Percentiles rank a stretch among this genome's conserved stretches.
phyloP scores from a whole-genome alignment of 2,888 invertebrate genomes.

The Sphaeridia pumilis region DNA sequence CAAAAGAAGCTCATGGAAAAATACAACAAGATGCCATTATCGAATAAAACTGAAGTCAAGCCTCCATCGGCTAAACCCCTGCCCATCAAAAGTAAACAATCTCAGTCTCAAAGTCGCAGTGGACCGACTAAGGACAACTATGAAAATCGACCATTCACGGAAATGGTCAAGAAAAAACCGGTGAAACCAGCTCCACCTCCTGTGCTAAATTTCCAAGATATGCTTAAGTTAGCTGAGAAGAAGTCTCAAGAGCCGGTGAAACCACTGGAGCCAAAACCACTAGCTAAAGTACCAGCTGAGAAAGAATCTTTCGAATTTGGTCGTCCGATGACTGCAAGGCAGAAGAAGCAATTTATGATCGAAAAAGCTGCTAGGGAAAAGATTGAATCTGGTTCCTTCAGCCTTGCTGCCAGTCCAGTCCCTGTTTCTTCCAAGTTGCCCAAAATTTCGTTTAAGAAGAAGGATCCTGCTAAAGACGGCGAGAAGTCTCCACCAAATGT shows the following conservation, averaged over 20 bases:
- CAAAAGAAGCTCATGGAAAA: slow-evolving; percentile 78
- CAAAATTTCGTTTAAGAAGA: too few relatives aligned
- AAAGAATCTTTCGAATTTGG: slow-evolving; percentile 45
- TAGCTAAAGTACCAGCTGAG: too few relatives aligned
- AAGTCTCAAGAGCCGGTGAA: slow-evolving; percentile 26
- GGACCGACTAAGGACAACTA: too few relatives aligned
- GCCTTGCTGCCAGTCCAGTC: slow-evolving; percentile 13
- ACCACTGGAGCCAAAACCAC: slow-evolving; percentile 7
- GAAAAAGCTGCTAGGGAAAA: too few relatives aligned
- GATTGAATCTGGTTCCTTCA: too few relatives aligned
- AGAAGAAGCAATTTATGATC: slow-evolving; percentile 60
- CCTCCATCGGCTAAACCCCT: slow-evolving; percentile 8
- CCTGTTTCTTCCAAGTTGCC: background rate
- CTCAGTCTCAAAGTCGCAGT: too few relatives aligned
- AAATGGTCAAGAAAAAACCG: slow-evolving; percentile 46
- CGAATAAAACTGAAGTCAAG: too few relatives aligned
- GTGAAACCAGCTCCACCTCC: slow-evolving; percentile 41
- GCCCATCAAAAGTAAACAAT: slow-evolving; percentile 36
- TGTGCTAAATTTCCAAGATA: slow-evolving; percentile 64
- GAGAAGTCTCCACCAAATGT: too few relatives aligned
- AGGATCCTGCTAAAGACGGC: too few relatives aligned
- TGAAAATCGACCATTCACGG: slow-evolving; percentile 17
- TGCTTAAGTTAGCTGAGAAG: slow-evolving; percentile 49
- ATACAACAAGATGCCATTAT: slow-evolving; percentile 54
- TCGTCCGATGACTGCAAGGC: slow-evolving; percentile 65